Evolutionary conservation across 2,797 vertebrate species (phyloP), one percentile per base, ranked within the genome.

Genomic region (Octomys mimax): DNA sequence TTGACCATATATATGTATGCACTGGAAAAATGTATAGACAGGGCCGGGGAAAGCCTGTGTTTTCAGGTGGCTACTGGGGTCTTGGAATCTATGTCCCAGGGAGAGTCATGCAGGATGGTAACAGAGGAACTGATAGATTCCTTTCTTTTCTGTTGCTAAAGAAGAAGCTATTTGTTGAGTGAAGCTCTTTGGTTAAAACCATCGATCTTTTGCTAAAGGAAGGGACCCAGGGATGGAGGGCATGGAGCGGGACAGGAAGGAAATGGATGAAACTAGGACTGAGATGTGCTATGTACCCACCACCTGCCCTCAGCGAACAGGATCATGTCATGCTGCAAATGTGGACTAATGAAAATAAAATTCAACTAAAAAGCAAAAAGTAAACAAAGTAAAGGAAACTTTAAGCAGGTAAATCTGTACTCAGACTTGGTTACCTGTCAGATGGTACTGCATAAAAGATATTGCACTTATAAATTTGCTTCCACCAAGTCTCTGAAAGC

Each of bases 361-460:
- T 49, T 49, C 26, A 75, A 75, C 42, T 46, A 46, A 31, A 77
- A 77, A 46, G 13, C 22, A 77, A 16, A 77, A 46, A 75, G 24
- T 6, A 87, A 49, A 36, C 9, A 70, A 85, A 36, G 19, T 16
- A 33, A 52, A 57, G 24, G 54, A 36, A 66, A 66, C 5, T 81
- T 78, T 95, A 64, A 96, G 36, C 14, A 84, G 10, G 52, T 49
- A 83, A 46, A 70, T 81, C 12, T 87, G n/a, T 28, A 92, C 24
- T 2, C 80, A 81, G 46, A 77, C 13, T 71, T 54, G 68, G 75
- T 64, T 95, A 89, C 36, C 10, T 95, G 13, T 59, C 57, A 80
- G 70, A 73, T 61, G 42, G 33, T 12, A 79, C 16, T 46, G 52
- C 21, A 59, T 77, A 75, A 87, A 21, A 90, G 26, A 49, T 36